A percentile compares a stretch with the other conserved stretches of the same genome.
phyloP scores from a whole-genome alignment of 2,113 vertebrate species.

The Sceloporus undulatus region DNA sequence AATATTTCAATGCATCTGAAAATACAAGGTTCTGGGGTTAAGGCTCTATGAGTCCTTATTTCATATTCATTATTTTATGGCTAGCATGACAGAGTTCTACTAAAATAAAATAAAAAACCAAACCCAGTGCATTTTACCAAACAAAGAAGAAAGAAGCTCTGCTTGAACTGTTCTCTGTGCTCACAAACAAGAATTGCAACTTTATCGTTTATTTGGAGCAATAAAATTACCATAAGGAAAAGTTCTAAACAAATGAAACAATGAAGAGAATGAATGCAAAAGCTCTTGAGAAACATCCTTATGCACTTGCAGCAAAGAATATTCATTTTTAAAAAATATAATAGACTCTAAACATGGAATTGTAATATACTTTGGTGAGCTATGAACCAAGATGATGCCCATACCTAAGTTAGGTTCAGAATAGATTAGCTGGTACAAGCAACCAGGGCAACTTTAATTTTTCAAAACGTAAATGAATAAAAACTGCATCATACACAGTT shows the following conservation, averaged over 20 bases:
- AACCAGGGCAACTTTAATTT: background rate
- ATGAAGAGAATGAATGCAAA: background rate
- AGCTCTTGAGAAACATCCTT: background rate
- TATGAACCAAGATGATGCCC: background rate
- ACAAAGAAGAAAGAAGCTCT: background rate
- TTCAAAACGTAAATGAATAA: no score
- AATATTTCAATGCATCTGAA: background rate
- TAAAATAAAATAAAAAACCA: no score
- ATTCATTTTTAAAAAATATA: background rate
- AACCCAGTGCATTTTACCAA: background rate
- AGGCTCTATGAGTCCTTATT: background rate
- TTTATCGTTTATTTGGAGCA: background rate
- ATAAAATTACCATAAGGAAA: background rate
- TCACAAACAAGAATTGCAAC: background rate
- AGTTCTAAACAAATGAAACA: background rate
- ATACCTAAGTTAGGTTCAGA: background rate
- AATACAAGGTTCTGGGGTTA: background rate
- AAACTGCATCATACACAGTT: no score
- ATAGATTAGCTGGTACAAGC: no score
- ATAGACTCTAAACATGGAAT: background rate
- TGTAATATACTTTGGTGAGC: background rate
- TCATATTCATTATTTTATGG: background rate
- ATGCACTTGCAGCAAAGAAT: background rate
- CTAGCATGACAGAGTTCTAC: background rate
- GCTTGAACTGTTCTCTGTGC: background rate